Evolutionary conservation across 2,797 vertebrate genomes (phyloP).

Genomic region (Pogoniulus pusillus): DNA sequence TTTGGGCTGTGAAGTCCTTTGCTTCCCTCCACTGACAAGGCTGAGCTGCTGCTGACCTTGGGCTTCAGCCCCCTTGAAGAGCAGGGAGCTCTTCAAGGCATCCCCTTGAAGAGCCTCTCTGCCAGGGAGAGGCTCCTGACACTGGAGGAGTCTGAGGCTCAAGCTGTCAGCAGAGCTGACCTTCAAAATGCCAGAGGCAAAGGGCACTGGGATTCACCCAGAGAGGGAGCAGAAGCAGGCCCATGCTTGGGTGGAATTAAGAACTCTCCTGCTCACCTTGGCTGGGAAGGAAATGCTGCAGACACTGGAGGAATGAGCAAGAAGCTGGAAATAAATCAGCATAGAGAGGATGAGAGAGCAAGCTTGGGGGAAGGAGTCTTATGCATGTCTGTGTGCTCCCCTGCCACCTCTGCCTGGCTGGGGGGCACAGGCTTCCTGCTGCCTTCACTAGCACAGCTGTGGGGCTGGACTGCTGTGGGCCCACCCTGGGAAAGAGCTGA

Average conservation of each 20-base stretch:
- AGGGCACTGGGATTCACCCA: rapidly evolving
- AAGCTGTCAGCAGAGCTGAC: not conserved
- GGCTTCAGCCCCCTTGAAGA: not conserved
- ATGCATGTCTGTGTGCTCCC: not conserved
- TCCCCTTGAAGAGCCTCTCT: not conserved
- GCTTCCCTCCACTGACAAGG: not conserved
- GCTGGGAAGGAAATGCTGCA: not conserved
- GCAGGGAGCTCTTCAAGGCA: too few relatives aligned
- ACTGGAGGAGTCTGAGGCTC: not conserved
- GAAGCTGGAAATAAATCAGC: not conserved
- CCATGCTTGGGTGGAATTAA: not conserved
- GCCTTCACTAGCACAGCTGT: not conserved
- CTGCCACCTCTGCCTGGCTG: not conserved
- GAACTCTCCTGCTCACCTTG: not conserved
- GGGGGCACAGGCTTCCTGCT: rapidly evolving
- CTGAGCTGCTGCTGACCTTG: not conserved
- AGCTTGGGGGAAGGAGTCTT: not conserved
- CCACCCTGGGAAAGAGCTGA: not conserved
- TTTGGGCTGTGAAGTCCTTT: not conserved
- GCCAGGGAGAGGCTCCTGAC: not conserved
- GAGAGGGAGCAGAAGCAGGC: not conserved
- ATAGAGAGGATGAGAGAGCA: not conserved
- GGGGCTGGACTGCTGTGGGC: not conserved
- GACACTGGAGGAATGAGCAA: not conserved
- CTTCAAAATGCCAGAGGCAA: not conserved